Evolutionary conservation across 2,888 invertebrate genomes (phyloP), one percentile per base, ranked within the genome.

Genomic region (Rhynchonema sp.): DNA sequence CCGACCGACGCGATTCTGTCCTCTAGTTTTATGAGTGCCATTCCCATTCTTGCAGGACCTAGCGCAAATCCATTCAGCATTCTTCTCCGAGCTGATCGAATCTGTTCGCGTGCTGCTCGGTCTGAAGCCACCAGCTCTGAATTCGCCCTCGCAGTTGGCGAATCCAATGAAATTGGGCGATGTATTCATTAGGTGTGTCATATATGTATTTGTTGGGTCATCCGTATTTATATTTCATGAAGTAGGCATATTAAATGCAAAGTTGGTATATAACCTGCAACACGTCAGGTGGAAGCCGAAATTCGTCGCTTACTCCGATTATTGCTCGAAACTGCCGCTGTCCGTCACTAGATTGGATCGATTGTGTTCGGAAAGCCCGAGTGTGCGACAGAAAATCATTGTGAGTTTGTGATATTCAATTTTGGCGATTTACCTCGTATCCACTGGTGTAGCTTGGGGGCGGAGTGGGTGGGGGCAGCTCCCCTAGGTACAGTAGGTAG

Each of bases 221-320:
- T n/a, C n/a, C n/a, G n/a, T n/a, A n/a, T n/a, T n/a, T n/a, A n/a
- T n/a, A n/a, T n/a, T n/a, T n/a, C n/a, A n/a, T n/a, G n/a, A n/a
- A n/a, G n/a, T n/a, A n/a, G n/a, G n/a, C n/a, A n/a, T n/a, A n/a
- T n/a, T n/a, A n/a, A n/a, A n/a, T n/a, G n/a, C n/a, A n/a, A n/a
- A n/a, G n/a, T n/a, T n/a, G n/a, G n/a, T n/a, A n/a, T n/a, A n/a
- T n/a, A n/a, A n/a, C n/a, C n/a, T n/a, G n/a, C n/a, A n/a, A n/a
- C n/a, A n/a, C n/a, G n/a, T n/a, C 62, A 67, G 85, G 67, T 90
- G 86, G 82, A 83, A 90, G 67, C 86, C 88, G 72, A 83, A 84
- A 63, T 85, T 98, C 73, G 81, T 94, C 46, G 81, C 90, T 60
- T 98, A 98, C 72, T 94, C 92, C 22, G 86, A 87, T 71, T 98